Percentiles rank a stretch among this genome's conserved stretches.
Evolutionary conservation across 1,140 invertebrate species (phyloP).

Genomic region (Macrobrachium nipponense): DNA sequence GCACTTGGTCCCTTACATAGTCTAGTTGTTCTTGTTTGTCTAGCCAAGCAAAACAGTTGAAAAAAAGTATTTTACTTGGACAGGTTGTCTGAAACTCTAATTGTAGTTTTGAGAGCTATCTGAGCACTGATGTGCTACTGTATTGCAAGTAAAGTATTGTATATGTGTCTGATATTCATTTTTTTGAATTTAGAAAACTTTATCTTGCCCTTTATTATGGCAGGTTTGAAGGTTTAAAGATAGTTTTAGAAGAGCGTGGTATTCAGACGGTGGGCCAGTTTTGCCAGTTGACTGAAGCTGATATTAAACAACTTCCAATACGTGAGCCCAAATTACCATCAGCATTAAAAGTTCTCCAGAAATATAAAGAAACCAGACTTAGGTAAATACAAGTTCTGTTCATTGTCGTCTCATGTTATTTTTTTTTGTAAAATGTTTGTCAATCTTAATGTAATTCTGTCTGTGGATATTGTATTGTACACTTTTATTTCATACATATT

Average conservation of each 20-base stretch:
- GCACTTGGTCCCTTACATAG: too few relatives aligned
- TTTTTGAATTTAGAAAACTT: background rate
- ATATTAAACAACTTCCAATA: constrained; percentile 35
- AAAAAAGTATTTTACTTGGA: too few relatives aligned
- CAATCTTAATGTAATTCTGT: too few relatives aligned
- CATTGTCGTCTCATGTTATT: background rate
- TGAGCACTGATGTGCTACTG: too few relatives aligned
- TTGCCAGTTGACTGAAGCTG: constrained; percentile 39
- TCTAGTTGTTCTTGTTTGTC: too few relatives aligned
- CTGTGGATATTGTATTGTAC: too few relatives aligned
- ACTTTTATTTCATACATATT: too few relatives aligned
- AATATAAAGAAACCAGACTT: constrained; percentile 35
- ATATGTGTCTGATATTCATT: constrained; percentile 1
- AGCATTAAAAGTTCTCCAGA: constrained; percentile 27
- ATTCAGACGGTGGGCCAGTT: constrained; percentile 45
- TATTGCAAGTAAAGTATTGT: background rate
- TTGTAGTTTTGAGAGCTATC: too few relatives aligned
- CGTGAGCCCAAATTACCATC: constrained; percentile 30
- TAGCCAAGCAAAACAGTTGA: too few relatives aligned
- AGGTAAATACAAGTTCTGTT: background rate
- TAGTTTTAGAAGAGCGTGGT: constrained; percentile 14
- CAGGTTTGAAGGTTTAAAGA: constrained; percentile 36
- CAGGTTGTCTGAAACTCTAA: too few relatives aligned
- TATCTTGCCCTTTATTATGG: background rate
- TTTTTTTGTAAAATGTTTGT: background rate